Conservation (phyloP, 2,888 invertebrate species). For the Cyclophora albipunctata region DNA sequence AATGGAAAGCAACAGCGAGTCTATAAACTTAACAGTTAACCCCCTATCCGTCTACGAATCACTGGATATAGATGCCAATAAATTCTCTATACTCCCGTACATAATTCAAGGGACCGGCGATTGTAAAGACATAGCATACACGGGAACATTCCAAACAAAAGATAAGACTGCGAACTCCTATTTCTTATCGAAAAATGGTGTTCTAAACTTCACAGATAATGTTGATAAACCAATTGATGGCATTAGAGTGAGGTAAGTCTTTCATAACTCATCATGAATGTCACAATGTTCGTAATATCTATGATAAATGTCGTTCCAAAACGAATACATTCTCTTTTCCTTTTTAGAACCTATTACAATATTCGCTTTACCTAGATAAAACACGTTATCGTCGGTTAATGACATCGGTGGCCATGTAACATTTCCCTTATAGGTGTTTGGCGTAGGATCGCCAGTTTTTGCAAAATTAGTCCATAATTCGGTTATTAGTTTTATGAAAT, state of each 20-base stretch:
- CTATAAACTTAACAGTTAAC: conserved; percentile 25
- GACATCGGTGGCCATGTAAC: conserved; percentile 47
- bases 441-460: conserved; percentile 55
- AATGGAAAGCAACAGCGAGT: conserved; percentile 22
- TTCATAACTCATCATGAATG: conserved; percentile 47
- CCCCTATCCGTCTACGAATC: conserved; percentile 61
- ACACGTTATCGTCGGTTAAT: conserved; percentile 32
- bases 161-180: conserved; percentile 58
- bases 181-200: conserved; percentile 39
- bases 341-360: conserved; percentile 29
- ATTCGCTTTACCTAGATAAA: conserved; percentile 37
- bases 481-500: conserved; percentile 50
- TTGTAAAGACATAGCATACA: conserved; percentile 34
- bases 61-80: conserved; percentile 41
- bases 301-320: conserved; percentile 54
- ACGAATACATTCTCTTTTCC: conserved; percentile 42
- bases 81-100: conserved; percentile 42
- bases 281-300: conserved; percentile 43
- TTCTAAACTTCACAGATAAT: conserved; percentile 54
- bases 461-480: conserved; percentile 70
- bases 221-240: conserved; percentile 62
- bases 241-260: conserved; percentile 48
- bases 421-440: conserved; percentile 24
- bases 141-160: conserved; percentile 37
- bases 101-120: conserved; percentile 40